A percentile compares a stretch with the other conserved stretches of the same genome.
phyloP scores from a whole-genome alignment of 2,888 invertebrate genomes.

The Rhogogaster chlorosoma region DNA sequence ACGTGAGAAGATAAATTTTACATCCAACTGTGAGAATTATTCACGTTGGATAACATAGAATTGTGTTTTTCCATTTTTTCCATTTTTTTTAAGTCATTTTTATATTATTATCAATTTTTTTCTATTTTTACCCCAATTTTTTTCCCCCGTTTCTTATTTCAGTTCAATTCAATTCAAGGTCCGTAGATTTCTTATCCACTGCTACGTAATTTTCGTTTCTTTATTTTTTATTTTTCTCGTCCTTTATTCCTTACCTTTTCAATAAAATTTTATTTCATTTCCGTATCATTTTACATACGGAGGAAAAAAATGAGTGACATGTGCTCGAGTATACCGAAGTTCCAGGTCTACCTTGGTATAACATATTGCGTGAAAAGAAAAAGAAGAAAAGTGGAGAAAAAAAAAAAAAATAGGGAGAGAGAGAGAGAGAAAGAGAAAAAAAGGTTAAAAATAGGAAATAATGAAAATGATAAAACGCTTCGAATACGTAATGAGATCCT shows the following conservation, averaged over 20 bases:
- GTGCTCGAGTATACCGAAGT: neutral
- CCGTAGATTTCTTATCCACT: no score
- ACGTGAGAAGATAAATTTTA: neutral
- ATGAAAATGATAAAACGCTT: slow-evolving; percentile 11
- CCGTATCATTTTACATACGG: no score
- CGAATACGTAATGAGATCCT: slow-evolving; percentile 29
- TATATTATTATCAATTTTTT: neutral
- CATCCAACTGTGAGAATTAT: neutral
- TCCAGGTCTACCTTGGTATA: neutral
- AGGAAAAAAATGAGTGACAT: neutral
- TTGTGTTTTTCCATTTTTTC: neutral
- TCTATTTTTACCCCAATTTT: neutral
- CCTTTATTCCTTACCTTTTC: no score
- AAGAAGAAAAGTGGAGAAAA: neutral
- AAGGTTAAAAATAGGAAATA: slow-evolving; percentile 1
- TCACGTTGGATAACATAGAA: neutral
- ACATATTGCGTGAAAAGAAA: neutral
- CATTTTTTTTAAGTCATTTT: neutral
- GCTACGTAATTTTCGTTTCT: no score
- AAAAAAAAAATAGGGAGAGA: neutral
- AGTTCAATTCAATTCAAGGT: no score
- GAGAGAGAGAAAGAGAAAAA: neutral
- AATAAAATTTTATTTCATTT: no score
- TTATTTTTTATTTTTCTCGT: no score
- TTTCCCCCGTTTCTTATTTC: neutral